Conservation (phyloP, 2,888 invertebrate genomes). For the Athalia circularis region DNA sequence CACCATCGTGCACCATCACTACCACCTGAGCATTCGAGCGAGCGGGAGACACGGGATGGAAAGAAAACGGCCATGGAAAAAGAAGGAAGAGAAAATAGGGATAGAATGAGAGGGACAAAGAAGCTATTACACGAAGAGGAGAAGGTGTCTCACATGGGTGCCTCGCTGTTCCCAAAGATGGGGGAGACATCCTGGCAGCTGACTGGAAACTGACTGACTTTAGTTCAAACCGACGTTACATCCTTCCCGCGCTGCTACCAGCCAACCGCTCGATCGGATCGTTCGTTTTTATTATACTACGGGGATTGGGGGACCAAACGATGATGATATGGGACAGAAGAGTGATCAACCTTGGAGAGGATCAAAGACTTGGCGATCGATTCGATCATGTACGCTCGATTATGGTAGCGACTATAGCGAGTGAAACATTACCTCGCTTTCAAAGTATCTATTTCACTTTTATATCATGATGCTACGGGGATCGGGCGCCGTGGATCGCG, state of each 20-base stretch:
- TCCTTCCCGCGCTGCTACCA: slow-evolving; percentile 61
- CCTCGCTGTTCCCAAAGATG: slow-evolving; percentile 71
- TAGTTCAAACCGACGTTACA: slow-evolving; percentile 74
- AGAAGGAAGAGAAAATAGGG: slow-evolving; percentile 35
- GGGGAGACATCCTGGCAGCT: slow-evolving; percentile 75
- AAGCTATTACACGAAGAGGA: slow-evolving; percentile 56
- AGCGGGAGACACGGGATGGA: slow-evolving; percentile 47
- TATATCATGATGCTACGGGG: too few species aligned
- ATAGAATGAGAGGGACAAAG: slow-evolving; percentile 35
- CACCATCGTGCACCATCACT: slow-evolving; percentile 55
- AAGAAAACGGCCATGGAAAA: slow-evolving; percentile 59
- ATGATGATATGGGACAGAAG: background rate
- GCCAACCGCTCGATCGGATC: slow-evolving; percentile 45
- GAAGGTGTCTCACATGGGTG: slow-evolving; percentile 74
- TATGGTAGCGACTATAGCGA: background rate
- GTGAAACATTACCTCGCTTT: too few species aligned
- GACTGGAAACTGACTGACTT: slow-evolving; percentile 73
- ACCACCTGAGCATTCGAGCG: slow-evolving; percentile 33
- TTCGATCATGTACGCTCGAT: slow-evolving; percentile 2
- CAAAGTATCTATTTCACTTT: too few species aligned
- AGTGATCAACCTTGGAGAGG: slow-evolving; percentile 36
- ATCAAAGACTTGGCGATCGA: slow-evolving; percentile 26
- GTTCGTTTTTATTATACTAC: background rate
- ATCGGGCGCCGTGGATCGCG: too few species aligned
- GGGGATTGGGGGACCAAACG: background rate